A percentile compares a stretch with the other conserved stretches of the same genome.
Conservation (phyloP, 1,140 invertebrate genomes). For the Coptotermes formosanus region DNA sequence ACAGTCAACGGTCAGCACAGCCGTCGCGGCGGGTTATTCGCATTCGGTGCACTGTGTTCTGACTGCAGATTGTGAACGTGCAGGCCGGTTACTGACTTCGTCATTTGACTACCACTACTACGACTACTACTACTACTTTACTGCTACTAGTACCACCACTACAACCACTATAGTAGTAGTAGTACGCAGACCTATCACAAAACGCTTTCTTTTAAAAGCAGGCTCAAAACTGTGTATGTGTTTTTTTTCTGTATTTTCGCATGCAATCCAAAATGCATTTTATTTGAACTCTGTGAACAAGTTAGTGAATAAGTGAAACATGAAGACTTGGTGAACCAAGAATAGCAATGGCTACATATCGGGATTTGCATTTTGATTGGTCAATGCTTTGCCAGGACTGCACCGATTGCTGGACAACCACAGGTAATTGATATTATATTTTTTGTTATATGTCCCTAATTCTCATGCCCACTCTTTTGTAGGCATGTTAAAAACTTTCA, state of each 20-base stretch:
- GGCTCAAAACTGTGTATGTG: background rate
- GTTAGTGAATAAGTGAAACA: background rate
- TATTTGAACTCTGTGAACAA: background rate
- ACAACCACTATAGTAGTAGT: too few species aligned
- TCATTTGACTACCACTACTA: too few species aligned
- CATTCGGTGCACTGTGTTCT: too few species aligned
- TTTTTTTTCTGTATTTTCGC: too few species aligned
- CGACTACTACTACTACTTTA: too few species aligned
- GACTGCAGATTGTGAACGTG: too few species aligned
- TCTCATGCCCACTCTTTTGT: too few species aligned
- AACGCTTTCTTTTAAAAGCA: background rate
- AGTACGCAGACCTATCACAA: too few species aligned
- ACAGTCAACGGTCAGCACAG: too few species aligned
- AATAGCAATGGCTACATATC: constrained; percentile 51
- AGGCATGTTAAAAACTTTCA: background rate
- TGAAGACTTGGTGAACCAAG: background rate
- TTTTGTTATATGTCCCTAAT: background rate
- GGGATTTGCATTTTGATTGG: constrained; percentile 56
- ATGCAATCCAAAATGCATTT: background rate
- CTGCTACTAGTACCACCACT: too few species aligned
- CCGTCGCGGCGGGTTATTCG: too few species aligned
- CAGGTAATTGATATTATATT: constrained; percentile 45
- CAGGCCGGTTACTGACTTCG: too few species aligned
- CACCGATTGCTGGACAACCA: constrained; percentile 55
- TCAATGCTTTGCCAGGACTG: constrained; percentile 56